A percentile compares a stretch with the other conserved stretches of the same genome.
phyloP scores from a whole-genome alignment of 2,113 vertebrate species.

The Herpetotheres cachinnans region DNA sequence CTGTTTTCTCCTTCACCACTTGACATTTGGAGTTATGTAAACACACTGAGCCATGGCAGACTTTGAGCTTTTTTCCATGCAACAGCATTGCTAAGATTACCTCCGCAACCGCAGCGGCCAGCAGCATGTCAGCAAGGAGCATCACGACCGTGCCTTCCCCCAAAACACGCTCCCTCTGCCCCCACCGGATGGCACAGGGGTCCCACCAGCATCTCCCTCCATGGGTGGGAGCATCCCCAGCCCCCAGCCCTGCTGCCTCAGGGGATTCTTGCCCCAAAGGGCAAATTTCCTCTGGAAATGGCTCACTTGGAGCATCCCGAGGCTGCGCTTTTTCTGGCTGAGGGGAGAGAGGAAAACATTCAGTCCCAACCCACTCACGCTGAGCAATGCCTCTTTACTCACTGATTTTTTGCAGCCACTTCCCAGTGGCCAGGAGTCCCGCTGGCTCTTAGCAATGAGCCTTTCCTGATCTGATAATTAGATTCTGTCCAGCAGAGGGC shows the following conservation, averaged over 20 bases:
- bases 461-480: not conserved
- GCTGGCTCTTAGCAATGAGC: not conserved
- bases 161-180: rapidly evolving
- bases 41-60: not conserved
- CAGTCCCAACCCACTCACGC: not conserved
- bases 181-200: rapidly evolving
- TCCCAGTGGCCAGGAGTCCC: not conserved
- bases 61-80: not conserved
- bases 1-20: not conserved
- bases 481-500: not conserved
- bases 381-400: not conserved
- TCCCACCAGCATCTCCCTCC: not conserved
- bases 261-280: not conserved
- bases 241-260: not conserved
- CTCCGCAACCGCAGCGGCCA: rapidly evolving
- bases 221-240: not conserved
- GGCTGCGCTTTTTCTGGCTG: not conserved
- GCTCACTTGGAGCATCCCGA: not conserved
- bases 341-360: too few relatives aligned
- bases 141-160: rapidly evolving
- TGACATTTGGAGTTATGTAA: not conserved
- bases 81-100: not conserved
- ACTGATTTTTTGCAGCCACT: not conserved
- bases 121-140: not conserved
- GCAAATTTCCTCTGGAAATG: not conserved